Evolutionary conservation across 2,113 vertebrate genomes (phyloP).

Genomic region (Numenius arquata): DNA sequence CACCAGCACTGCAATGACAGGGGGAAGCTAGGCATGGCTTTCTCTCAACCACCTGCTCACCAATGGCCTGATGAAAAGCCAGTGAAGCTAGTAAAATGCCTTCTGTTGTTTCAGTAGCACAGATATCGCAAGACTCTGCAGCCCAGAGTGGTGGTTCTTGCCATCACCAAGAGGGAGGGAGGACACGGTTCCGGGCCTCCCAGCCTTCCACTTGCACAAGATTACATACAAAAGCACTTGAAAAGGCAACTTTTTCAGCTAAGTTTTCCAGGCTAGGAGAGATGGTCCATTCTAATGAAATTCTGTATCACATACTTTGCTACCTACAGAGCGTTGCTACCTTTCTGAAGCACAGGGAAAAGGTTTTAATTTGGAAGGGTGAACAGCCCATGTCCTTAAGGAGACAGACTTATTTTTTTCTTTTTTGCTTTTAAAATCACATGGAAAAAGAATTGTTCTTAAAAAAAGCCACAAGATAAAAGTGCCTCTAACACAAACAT

Average conservation of each 20-base stretch:
- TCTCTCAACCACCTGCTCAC: neutral
- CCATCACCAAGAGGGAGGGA: neutral
- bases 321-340: neutral
- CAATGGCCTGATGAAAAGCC: neutral
- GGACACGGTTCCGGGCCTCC: neutral
- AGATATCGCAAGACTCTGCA: neutral
- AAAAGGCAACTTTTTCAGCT: neutral
- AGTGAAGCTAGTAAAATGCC: neutral
- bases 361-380: neutral
- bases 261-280: neutral
- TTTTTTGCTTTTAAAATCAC: neutral
- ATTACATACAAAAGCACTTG: neutral
- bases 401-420: neutral
- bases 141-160: neutral
- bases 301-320: neutral
- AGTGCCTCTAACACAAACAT: neutral
- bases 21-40: neutral
- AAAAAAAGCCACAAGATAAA: neutral
- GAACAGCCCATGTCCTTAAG: neutral
- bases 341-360: fast-evolving
- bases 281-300: neutral
- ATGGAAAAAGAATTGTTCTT: neutral
- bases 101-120: neutral
- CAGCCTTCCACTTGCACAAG: neutral
- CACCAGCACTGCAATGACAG: constrained; percentile 83